phyloP scores from a whole-genome alignment of 2,888 invertebrate genomes.

The Drosophila pseudotalamancana region DNA sequence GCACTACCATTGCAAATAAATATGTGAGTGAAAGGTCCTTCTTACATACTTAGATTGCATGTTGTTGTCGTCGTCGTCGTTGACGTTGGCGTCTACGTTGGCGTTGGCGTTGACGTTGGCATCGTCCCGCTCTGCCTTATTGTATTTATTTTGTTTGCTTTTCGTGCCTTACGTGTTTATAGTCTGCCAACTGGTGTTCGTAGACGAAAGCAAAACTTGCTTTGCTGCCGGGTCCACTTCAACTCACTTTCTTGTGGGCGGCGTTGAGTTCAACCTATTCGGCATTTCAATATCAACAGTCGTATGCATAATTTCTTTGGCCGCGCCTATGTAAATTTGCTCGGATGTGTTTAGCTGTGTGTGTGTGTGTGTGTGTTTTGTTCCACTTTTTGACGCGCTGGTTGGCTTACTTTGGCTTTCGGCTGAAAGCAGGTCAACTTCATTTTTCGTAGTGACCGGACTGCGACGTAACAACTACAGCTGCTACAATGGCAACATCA shows the following conservation, averaged over 20 bases:
- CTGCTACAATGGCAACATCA: slow-evolving; percentile 36
- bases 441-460: slow-evolving; percentile 76
- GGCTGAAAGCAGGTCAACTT: slow-evolving; percentile 75
- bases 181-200: slow-evolving; percentile 62
- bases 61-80: slow-evolving; percentile 7
- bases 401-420: slow-evolving; percentile 32
- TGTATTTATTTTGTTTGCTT: slow-evolving; percentile 57
- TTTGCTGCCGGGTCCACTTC: slow-evolving; percentile 30
- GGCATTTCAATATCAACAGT: slow-evolving; percentile 77
- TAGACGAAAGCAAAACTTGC: slow-evolving; percentile 65
- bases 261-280: slow-evolving; percentile 53
- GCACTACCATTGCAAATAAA: slow-evolving; percentile 25
- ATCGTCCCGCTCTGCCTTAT: neutral
- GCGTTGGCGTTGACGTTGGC: neutral
- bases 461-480: slow-evolving; percentile 46
- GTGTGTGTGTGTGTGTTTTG: slow-evolving; percentile 45
- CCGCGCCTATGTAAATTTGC: slow-evolving; percentile 69
- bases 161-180: slow-evolving; percentile 76
- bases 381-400: slow-evolving; percentile 56
- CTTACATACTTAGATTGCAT: slow-evolving; percentile 29
- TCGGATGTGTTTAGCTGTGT: slow-evolving; percentile 54
- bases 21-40: slow-evolving; percentile 14
- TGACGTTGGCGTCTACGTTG: neutral
- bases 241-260: slow-evolving; percentile 41
- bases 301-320: slow-evolving; percentile 74